Percentiles rank a stretch among this genome's conserved stretches.
phyloP scores from a whole-genome alignment of 2,888 invertebrate species.

The Corbicula japonica region DNA sequence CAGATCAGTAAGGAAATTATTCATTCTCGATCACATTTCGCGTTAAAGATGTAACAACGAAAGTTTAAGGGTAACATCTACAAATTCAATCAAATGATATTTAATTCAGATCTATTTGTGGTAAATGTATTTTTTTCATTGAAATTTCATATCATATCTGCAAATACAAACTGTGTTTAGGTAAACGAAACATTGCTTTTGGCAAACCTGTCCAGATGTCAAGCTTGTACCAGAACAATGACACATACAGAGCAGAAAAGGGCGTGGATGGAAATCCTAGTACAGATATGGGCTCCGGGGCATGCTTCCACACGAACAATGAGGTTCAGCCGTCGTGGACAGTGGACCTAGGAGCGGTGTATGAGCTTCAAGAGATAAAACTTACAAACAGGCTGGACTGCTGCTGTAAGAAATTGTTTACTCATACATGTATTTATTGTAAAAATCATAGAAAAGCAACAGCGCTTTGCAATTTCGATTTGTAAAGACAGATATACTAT shows the following conservation, averaged over 20 bases:
- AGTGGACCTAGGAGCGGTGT: constrained; percentile 23
- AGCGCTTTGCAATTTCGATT: too few species aligned
- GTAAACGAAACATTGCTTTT: constrained; percentile 19
- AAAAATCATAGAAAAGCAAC: too few species aligned
- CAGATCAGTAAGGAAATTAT: constrained; percentile 9
- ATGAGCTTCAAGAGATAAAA: constrained; percentile 12
- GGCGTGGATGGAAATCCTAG: constrained; percentile 13
- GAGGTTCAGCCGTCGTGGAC: background rate
- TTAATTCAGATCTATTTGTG: background rate
- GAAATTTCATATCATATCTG: background rate
- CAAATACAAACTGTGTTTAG: background rate
- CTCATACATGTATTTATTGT: background rate
- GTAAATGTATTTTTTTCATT: background rate
- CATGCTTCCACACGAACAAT: constrained; percentile 16
- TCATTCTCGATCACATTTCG: background rate
- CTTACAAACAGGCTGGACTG: constrained; percentile 12
- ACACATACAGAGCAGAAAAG: background rate
- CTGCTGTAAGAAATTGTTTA: constrained; percentile 8
- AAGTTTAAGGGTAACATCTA: background rate
- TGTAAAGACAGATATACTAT: too few species aligned
- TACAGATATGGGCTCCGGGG: background rate
- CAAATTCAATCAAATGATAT: background rate
- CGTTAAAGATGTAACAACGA: background rate
- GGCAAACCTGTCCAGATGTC: constrained; percentile 18
- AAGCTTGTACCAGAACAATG: constrained; percentile 15